These are phyloP conservation scores for Drosophila subquinaria DNA, from an alignment of 2,888 invertebrate species.

Conservation along the genomic window DNA sequence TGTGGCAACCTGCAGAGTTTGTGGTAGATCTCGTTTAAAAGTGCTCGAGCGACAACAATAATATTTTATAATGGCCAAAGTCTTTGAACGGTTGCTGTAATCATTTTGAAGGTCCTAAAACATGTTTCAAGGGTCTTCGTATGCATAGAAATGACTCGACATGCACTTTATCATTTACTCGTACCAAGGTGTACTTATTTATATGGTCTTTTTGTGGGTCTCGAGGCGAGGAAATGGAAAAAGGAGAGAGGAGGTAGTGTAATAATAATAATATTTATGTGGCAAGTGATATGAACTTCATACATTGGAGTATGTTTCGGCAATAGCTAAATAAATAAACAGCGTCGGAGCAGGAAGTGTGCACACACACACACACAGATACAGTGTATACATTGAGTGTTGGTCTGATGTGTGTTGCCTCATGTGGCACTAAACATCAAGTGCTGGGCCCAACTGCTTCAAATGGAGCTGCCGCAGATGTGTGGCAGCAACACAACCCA, in stretches of 20 bases:
- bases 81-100: conserved; percentile 22
- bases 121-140: conserved; percentile 38
- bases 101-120: conserved; percentile 36
- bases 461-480: conserved; percentile 29
- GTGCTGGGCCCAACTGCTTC: conserved; percentile 32
- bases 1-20: neutral
- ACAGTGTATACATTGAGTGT: conserved; percentile 8
- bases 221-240: conserved; percentile 4
- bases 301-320: conserved; percentile 59
- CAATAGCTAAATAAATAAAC: conserved; percentile 73
- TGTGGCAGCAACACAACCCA: conserved; percentile 32
- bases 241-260: conserved; percentile 26
- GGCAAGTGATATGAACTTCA: conserved; percentile 69
- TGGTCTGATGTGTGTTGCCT: conserved; percentile 20
- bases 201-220: conserved; percentile 2
- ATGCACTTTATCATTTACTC: conserved; percentile 61
- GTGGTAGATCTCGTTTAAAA: neutral
- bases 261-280: conserved; percentile 80
- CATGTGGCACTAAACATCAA: conserved; percentile 56
- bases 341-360: conserved; percentile 43
- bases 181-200: conserved; percentile 30
- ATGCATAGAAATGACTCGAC: conserved; percentile 55
- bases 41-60: conserved; percentile 41
- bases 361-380: conserved; percentile 18
- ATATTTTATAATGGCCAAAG: conserved; percentile 69